Evolutionary conservation across 2,113 vertebrate genomes (phyloP), one percentile per base, ranked within the genome.

Genomic region (Limanda limanda): DNA sequence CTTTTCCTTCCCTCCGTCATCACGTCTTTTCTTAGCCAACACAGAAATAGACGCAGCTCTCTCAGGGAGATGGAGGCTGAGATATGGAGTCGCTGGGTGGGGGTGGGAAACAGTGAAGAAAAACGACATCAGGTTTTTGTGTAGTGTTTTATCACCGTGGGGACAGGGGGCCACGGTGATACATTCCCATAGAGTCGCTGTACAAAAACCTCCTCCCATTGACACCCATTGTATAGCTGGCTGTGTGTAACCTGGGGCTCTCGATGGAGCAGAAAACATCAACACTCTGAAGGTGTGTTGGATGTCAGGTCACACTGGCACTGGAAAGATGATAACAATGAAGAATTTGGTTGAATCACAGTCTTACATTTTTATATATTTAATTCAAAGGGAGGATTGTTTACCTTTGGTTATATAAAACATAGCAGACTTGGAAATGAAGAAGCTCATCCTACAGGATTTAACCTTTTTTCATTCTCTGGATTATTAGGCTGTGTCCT

Each of bases 111-210:
- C 62, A 37, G 14, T 24, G 14, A 40, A n/a, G 55, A 47, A 2
- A 24, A 51, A 71, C 79, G 18, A 84, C 42, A 12, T 12, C 15
- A 74, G 73, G 92, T 97, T 98, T 97, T 97, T 98, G 97, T 96
- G 90, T 35, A 84, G 95, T 83, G 74, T 4, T 94, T 87, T 95
- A 95, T 87, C 94, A 87, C 92, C 85, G 97, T 98, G 97, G 94
- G 96, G 94, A 95, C 95, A 95, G 91, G 85, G 94, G 59, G 57
- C 69, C 97, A 98, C 97, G 31, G 91, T 98, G 97, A 95, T 97
- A 94, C 91, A 95, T 79, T 83, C 52, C 76, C 21, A 94, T 86
- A 83, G 83, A 89, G 84, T 21, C 73, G 88, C 93, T 90, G 97
- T 97, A 98, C 97, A 98, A 97, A 98, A 98, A 97, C 96, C 92